phyloP scores from a whole-genome alignment of 2,888 invertebrate genomes.

The Spicauda simplicius region DNA sequence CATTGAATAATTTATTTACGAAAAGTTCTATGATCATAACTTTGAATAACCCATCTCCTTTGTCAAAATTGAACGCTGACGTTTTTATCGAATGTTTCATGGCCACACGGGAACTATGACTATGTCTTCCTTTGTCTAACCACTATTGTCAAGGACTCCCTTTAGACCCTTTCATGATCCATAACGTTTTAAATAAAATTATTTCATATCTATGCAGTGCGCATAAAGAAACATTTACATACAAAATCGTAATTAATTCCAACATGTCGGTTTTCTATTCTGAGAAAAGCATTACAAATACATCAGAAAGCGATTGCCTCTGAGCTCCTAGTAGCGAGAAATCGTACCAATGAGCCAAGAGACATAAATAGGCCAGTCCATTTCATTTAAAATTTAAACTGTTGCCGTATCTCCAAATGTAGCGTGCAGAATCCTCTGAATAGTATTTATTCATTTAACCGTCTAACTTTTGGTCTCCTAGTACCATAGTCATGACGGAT shows the following conservation, averaged over 20 bases:
- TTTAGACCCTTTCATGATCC: too few relatives aligned
- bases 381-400: constrained; percentile 6
- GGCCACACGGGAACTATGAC: too few relatives aligned
- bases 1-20: too few relatives aligned
- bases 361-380: not conserved
- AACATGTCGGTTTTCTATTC: constrained; percentile 1
- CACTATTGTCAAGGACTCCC: too few relatives aligned
- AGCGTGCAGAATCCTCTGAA: not conserved
- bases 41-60: too few relatives aligned
- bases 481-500: not conserved
- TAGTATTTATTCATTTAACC: not conserved
- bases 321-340: not conserved
- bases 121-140: too few relatives aligned
- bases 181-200: too few relatives aligned
- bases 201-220: too few relatives aligned
- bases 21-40: too few relatives aligned
- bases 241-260: not conserved
- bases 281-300: not conserved
- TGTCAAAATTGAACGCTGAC: too few relatives aligned
- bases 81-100: too few relatives aligned
- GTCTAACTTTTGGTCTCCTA: not conserved
- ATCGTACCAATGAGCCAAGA: not conserved
- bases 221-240: not conserved
- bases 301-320: not conserved
- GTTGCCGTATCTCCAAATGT: not conserved